phyloP scores from a whole-genome alignment of 1,140 invertebrate species.

The Lepidotrigona ventralis region DNA sequence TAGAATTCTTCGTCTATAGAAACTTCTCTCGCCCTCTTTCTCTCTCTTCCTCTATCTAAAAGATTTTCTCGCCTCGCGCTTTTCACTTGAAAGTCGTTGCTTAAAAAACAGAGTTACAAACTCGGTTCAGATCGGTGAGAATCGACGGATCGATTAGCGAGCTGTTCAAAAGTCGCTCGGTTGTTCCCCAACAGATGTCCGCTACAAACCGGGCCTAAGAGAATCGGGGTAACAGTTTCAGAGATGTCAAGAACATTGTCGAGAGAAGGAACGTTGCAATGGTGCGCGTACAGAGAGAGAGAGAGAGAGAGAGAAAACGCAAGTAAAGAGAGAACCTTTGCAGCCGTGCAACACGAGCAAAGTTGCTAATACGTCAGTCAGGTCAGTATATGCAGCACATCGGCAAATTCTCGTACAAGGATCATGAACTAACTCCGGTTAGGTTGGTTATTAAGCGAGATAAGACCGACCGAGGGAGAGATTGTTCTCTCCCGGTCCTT shows the following conservation, averaged over 20 bases:
- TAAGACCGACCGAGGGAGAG: constrained; percentile 34
- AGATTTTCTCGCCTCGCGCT: background rate
- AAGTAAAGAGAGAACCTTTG: background rate
- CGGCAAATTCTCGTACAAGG: constrained; percentile 42
- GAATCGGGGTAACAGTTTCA: constrained; percentile 9
- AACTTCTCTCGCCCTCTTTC: background rate
- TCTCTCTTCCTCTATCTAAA: no score
- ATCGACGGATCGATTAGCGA: background rate
- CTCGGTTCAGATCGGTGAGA: background rate
- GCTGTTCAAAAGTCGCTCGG: background rate
- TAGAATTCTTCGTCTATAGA: background rate
- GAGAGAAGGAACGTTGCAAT: background rate
- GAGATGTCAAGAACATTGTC: constrained; percentile 25
- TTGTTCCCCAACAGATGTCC: background rate
- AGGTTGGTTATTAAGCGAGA: constrained; percentile 60
- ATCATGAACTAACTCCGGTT: constrained; percentile 32
- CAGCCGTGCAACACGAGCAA: constrained; percentile 16
- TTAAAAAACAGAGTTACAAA: no score
- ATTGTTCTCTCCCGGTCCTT: constrained; percentile 21
- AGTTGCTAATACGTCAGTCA: constrained; percentile 29
- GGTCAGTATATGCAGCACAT: constrained; percentile 41
- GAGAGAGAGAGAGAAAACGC: background rate
- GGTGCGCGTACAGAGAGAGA: no score
- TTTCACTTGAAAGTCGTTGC: no score
- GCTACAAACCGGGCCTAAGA: constrained; percentile 12